phyloP scores from a whole-genome alignment of 2,888 invertebrate genomes.

The Hypolimnas misippus region DNA sequence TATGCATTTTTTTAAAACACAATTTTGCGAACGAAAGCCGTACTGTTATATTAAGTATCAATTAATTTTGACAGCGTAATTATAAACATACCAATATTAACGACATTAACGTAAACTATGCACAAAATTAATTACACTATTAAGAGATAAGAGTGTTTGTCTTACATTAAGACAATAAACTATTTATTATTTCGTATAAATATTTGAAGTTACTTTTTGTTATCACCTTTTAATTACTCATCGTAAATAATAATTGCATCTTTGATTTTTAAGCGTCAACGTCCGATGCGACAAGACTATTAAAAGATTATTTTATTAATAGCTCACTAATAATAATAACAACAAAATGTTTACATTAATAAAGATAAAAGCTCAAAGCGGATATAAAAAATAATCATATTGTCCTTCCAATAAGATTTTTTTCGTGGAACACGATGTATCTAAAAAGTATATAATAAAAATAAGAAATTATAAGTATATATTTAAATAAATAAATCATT shows the following conservation, averaged over 20 bases:
- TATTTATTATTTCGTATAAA: neutral
- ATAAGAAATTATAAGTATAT: too few species aligned
- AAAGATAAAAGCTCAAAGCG: neutral
- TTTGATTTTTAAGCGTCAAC: conserved; percentile 5
- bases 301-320: neutral
- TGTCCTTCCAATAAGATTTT: too few species aligned
- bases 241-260: neutral
- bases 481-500: too few species aligned
- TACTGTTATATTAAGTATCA: too few species aligned
- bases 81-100: neutral
- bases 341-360: neutral
- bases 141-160: neutral
- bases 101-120: neutral
- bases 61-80: too few species aligned
- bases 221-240: neutral
- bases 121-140: neutral
- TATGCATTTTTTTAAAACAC: too few species aligned
- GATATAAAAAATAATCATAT: neutral
- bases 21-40: too few species aligned
- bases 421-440: too few species aligned
- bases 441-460: too few species aligned
- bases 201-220: neutral
- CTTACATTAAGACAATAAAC: neutral
- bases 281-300: neutral
- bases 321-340: neutral